Evolutionary conservation across 2,113 vertebrate species (phyloP).

Genomic region (Excalfactoria chinensis): DNA sequence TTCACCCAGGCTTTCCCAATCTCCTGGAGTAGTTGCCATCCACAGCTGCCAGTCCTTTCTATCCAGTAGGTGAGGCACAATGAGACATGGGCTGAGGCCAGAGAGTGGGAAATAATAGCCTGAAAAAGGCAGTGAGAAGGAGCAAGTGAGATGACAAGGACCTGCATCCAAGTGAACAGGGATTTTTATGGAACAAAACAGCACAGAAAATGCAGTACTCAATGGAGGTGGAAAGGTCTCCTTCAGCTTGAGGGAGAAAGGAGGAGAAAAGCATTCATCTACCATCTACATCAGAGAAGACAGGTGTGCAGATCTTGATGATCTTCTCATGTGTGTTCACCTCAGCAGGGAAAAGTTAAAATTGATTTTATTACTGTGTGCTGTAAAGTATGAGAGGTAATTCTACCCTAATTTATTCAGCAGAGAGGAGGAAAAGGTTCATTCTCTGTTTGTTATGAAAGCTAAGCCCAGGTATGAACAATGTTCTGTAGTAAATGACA

Average conservation of each 20-base stretch:
- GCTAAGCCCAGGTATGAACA: constrained; percentile 51
- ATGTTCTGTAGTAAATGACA: constrained; percentile 48
- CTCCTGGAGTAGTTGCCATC: not conserved
- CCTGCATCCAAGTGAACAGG: not conserved
- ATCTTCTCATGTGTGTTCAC: not conserved
- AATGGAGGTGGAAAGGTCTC: constrained; percentile 17
- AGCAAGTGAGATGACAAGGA: not conserved
- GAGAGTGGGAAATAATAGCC: not conserved
- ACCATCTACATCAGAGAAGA: not conserved
- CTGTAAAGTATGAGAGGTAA: not conserved
- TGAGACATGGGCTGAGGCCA: not conserved
- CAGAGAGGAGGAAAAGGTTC: constrained; percentile 15
- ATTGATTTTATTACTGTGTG: not conserved
- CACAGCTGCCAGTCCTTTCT: not conserved
- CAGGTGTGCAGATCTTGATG: not conserved
- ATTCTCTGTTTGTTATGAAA: constrained; percentile 68
- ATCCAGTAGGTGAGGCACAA: not conserved
- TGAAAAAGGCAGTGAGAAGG: not conserved
- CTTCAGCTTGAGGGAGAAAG: not conserved
- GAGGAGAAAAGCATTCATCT: not conserved
- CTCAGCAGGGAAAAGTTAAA: not conserved
- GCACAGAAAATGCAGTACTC: not conserved
- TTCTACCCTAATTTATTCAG: constrained; percentile 48
- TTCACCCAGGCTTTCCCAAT: not conserved
- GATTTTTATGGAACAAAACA: not conserved